Evolutionary conservation across 2,113 vertebrate species (phyloP).

Genomic region (Neodon shergylaensis): DNA sequence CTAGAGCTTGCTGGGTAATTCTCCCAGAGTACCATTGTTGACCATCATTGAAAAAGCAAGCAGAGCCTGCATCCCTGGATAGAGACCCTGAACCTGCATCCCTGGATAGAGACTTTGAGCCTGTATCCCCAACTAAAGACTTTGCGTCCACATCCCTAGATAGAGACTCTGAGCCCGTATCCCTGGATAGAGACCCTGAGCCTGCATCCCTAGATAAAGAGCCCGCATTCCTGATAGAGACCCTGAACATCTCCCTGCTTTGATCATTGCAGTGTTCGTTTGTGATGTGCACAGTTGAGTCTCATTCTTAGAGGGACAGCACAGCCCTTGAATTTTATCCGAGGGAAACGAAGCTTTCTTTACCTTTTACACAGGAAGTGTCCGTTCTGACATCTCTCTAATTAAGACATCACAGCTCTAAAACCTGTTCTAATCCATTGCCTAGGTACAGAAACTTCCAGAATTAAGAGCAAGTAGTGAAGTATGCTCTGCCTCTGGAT

Average conservation of each 20-base stretch:
- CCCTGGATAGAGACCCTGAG: no score
- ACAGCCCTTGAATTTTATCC: background rate
- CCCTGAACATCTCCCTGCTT: slow-evolving; percentile 11
- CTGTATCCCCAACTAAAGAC: no score
- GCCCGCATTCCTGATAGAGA: no score
- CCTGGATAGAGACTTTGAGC: background rate
- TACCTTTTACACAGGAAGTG: background rate
- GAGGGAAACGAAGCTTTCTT: background rate
- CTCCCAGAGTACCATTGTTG: slow-evolving; percentile 22
- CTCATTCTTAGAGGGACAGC: background rate
- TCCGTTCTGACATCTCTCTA: slow-evolving; percentile 1
- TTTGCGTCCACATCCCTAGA: background rate
- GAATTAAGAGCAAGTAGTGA: background rate
- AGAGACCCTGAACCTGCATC: background rate
- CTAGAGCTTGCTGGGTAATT: background rate
- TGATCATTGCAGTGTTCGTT: slow-evolving; percentile 51
- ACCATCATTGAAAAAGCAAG: background rate
- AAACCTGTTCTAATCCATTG: background rate
- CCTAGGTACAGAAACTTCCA: background rate
- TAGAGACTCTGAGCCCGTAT: background rate
- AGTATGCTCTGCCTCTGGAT: background rate
- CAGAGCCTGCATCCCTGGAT: background rate
- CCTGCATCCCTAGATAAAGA: no score
- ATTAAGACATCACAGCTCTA: slow-evolving; percentile 35
- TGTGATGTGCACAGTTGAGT: slow-evolving; percentile 27